Conservation (phyloP, 2,113 vertebrate genomes). For the Crotophaga sulcirostris region DNA sequence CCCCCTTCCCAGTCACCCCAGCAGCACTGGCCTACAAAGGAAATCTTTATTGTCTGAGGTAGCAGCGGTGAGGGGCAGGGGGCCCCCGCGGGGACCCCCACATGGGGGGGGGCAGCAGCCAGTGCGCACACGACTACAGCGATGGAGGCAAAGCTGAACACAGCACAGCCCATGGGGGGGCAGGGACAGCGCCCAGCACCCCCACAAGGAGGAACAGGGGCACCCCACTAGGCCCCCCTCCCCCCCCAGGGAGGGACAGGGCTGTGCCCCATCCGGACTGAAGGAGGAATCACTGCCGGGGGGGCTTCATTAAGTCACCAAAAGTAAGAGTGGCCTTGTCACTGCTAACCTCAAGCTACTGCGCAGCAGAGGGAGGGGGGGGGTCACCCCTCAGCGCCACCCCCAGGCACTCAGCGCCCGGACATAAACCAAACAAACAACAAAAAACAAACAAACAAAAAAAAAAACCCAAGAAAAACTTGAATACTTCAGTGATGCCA, state of each 20-base stretch:
- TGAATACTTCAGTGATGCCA: too few species aligned
- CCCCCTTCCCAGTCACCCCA: too few species aligned
- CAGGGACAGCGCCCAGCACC: too few species aligned
- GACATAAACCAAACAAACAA: too few species aligned
- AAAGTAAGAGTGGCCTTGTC: not conserved
- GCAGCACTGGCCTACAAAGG: not conserved
- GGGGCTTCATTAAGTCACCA: not conserved
- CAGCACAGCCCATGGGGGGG: not conserved
- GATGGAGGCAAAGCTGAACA: slow-evolving; percentile 49
- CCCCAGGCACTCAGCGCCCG: too few species aligned
- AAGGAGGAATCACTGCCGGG: not conserved
- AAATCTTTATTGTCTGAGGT: slow-evolving; percentile 57
- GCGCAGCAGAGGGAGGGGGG: too few species aligned
- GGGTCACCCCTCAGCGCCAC: too few species aligned
- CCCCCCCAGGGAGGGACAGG: not conserved
- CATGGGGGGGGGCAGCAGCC: not conserved
- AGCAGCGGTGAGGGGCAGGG: not conserved
- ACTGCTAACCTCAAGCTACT: too few species aligned
- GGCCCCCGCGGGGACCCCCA: not conserved
- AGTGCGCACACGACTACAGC: not conserved
- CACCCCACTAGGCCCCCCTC: too few species aligned
- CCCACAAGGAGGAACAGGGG: not conserved
- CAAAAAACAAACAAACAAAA: too few species aligned
- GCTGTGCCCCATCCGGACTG: not conserved
- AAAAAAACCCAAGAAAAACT: too few species aligned